These are phyloP conservation scores for Callyntrura guangdongensis DNA, from an alignment of 2,888 invertebrate species.

Conservation along the genomic window DNA sequence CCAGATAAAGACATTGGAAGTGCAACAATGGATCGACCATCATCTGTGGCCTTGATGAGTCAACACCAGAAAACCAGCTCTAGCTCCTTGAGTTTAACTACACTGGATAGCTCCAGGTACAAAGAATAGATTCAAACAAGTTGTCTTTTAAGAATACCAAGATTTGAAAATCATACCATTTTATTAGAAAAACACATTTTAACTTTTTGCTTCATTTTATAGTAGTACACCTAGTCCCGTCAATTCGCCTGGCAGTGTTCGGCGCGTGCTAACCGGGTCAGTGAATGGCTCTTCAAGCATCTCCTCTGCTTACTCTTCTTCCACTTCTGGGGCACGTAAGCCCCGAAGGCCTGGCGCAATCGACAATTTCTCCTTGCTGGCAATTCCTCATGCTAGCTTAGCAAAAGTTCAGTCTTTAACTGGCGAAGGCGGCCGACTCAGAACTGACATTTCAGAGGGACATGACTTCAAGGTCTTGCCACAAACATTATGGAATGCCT, in stretches of 20 bases:
- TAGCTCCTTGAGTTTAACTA: slow-evolving; percentile 84
- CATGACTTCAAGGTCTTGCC: slow-evolving; percentile 95
- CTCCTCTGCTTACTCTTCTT: slow-evolving; percentile 56
- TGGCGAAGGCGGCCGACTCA: slow-evolving; percentile 94
- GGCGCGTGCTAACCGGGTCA: slow-evolving; percentile 79
- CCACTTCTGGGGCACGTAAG: slow-evolving; percentile 65
- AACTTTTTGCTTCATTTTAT: neutral
- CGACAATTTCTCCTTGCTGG: slow-evolving; percentile 90
- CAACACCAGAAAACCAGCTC: slow-evolving; percentile 81
- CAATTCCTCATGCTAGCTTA: slow-evolving; percentile 87
- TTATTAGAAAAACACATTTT: neutral
- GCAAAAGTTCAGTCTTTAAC: slow-evolving; percentile 90
- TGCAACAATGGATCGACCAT: slow-evolving; percentile 59
- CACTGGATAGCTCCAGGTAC: slow-evolving; percentile 84
- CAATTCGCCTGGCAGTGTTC: slow-evolving; percentile 83
- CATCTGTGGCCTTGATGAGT: slow-evolving; percentile 72
- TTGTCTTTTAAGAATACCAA: too few relatives aligned
- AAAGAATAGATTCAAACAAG: neutral
- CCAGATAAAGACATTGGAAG: slow-evolving; percentile 28
- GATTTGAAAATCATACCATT: neutral
- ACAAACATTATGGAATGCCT: slow-evolving; percentile 94
- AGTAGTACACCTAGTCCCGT: slow-evolving; percentile 84
- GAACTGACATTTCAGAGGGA: slow-evolving; percentile 88
- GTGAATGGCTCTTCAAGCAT: slow-evolving; percentile 73
- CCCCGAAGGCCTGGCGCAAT: slow-evolving; percentile 89